Percentiles rank a stretch among this genome's conserved stretches.
Conservation (phyloP, 2,888 invertebrate genomes). For the Drosophila macrospina region DNA sequence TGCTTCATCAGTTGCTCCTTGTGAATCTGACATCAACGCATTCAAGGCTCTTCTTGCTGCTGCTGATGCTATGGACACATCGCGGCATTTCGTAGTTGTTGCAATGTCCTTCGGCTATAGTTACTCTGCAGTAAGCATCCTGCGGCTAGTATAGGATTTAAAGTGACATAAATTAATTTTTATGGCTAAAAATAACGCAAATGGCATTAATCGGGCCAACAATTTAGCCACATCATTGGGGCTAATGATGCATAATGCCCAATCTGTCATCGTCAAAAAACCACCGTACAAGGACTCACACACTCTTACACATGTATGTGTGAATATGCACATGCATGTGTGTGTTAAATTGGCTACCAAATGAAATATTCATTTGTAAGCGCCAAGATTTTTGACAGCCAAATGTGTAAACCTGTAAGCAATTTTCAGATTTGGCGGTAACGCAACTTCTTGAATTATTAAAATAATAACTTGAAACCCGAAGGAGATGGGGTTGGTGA, state of each 20-base stretch:
- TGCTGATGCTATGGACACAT: conserved; percentile 13
- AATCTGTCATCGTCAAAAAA: conserved; percentile 72
- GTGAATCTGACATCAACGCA: conserved; percentile 31
- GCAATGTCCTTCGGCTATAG: conserved; percentile 61
- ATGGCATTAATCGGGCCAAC: neutral
- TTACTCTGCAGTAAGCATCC: conserved; percentile 44
- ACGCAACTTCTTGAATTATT: conserved; percentile 64
- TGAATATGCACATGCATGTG: conserved; percentile 1
- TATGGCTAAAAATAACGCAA: conserved; percentile 52
- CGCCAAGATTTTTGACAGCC: conserved; percentile 52
- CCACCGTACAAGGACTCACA: conserved; percentile 29
- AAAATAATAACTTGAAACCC: conserved; percentile 23
- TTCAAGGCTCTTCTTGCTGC: conserved; percentile 53
- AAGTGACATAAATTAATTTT: conserved; percentile 59
- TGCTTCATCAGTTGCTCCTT: conserved; percentile 32
- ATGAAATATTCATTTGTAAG: conserved; percentile 65
- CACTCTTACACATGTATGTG: conserved; percentile 10
- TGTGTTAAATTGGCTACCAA: conserved; percentile 54
- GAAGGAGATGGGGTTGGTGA: neutral
- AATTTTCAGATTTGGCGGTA: conserved; percentile 58
- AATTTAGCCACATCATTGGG: conserved; percentile 19
- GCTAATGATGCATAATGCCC: conserved; percentile 42
- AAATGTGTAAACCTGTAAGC: conserved; percentile 64
- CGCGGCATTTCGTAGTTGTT: conserved; percentile 12
- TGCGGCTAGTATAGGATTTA: conserved; percentile 23